A percentile compares a stretch with the other conserved stretches of the same genome.
phyloP scores from a whole-genome alignment of 2,113 vertebrate genomes.

The Xenus cinereus region DNA sequence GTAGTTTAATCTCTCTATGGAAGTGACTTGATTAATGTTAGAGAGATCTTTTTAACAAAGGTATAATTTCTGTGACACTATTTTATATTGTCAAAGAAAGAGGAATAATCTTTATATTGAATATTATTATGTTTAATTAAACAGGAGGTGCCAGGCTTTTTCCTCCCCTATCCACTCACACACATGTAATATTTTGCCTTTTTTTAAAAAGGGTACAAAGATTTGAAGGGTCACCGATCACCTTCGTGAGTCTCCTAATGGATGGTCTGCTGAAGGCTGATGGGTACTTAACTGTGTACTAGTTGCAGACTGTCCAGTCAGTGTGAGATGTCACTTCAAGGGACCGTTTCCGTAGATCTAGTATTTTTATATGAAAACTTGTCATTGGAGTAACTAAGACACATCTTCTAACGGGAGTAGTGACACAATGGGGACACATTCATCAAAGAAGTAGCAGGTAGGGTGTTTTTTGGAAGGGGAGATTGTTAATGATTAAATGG shows the following conservation, averaged over 20 bases:
- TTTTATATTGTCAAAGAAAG: slow-evolving; percentile 60
- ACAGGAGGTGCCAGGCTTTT: slow-evolving; percentile 17
- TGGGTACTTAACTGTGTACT: neutral
- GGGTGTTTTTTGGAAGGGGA: neutral
- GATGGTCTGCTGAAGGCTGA: neutral
- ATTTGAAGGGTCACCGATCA: neutral
- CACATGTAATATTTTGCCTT: neutral
- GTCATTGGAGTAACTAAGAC: neutral
- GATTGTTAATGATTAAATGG: slow-evolving; percentile 54
- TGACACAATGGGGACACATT: slow-evolving; percentile 38
- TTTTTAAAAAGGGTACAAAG: neutral
- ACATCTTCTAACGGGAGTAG: neutral
- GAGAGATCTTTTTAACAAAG: slow-evolving; percentile 59
- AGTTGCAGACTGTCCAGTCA: neutral
- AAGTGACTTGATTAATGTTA: slow-evolving; percentile 52
- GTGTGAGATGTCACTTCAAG: neutral
- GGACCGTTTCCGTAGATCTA: neutral
- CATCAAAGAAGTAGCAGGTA: slow-evolving; percentile 32
- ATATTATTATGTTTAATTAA: slow-evolving; percentile 70
- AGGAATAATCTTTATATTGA: slow-evolving; percentile 60
- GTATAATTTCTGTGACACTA: slow-evolving; percentile 50
- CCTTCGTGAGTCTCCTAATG: neutral
- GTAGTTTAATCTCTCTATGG: slow-evolving; percentile 34
- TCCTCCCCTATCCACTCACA: neutral
- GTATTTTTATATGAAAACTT: neutral